Evolutionary conservation across 1,140 invertebrate species (phyloP).

Genomic region (Sycophila sp.): DNA sequence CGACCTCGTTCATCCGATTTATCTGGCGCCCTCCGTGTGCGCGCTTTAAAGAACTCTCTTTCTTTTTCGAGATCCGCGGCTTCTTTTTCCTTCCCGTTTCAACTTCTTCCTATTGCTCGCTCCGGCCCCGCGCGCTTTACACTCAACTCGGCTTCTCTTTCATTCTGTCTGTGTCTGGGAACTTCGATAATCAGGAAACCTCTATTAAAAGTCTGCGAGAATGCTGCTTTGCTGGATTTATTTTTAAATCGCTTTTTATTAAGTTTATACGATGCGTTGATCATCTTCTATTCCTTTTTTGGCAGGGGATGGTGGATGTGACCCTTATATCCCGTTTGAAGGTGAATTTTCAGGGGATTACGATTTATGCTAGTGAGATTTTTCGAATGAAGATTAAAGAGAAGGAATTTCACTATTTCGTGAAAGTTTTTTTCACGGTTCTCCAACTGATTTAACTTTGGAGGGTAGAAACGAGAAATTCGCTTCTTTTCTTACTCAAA

Average conservation of each 20-base stretch:
- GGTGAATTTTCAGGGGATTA: not conserved
- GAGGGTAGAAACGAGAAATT: too few species aligned
- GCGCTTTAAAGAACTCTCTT: conserved; percentile 10
- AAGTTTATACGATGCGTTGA: too few species aligned
- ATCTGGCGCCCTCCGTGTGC: conserved; percentile 1
- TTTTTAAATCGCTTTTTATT: too few species aligned
- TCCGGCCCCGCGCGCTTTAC: not conserved
- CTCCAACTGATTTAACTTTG: too few species aligned
- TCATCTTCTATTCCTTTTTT: too few species aligned
- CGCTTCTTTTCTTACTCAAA: too few species aligned
- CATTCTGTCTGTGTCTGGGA: conserved; percentile 13
- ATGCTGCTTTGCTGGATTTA: not conserved
- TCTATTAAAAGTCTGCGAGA: not conserved
- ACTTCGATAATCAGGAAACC: conserved; percentile 4
- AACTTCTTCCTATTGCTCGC: not conserved
- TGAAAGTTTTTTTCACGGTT: too few species aligned
- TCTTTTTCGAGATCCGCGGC: not conserved
- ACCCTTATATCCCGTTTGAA: too few species aligned
- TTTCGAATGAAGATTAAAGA: too few species aligned
- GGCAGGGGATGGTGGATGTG: too few species aligned
- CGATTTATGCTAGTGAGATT: not conserved
- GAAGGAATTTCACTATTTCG: too few species aligned
- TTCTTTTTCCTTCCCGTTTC: not conserved
- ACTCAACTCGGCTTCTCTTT: not conserved
- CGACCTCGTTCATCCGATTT: conserved; percentile 15